These are phyloP conservation scores for Chaetodon trifasciatus DNA, from an alignment of 2,797 vertebrate genomes.

Conservation along the genomic window DNA sequence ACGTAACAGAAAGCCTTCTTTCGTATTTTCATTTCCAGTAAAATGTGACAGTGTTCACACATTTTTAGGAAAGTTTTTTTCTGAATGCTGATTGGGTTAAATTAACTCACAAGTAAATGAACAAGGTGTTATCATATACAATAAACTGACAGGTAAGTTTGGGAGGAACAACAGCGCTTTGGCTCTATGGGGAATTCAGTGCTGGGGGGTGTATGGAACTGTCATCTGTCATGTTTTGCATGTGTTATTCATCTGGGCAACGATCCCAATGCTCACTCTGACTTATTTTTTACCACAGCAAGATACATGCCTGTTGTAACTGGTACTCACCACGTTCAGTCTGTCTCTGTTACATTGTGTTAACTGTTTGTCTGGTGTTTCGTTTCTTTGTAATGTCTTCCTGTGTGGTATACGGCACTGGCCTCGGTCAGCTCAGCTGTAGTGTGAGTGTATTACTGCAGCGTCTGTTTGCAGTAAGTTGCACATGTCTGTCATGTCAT, in stretches of 20 bases:
- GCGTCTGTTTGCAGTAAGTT: background rate
- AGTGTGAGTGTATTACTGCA: constrained; percentile 2
- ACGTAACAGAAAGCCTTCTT: background rate
- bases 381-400: constrained; percentile 39
- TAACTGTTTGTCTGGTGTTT: constrained; percentile 49
- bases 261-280: constrained; percentile 43
- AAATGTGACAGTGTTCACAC: background rate
- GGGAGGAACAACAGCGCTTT: background rate
- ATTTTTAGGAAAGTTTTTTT: background rate
- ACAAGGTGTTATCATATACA: background rate
- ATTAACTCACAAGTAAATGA: background rate
- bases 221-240: constrained; percentile 42
- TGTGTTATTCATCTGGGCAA: constrained; percentile 50
- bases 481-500: background rate
- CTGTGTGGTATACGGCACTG: constrained; percentile 63
- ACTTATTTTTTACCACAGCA: constrained; percentile 51
- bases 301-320: constrained; percentile 52
- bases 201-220: constrained; percentile 8
- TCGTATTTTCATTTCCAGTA: background rate
- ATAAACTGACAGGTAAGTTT: constrained; percentile 41
- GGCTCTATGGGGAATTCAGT: constrained; percentile 4
- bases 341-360: constrained; percentile 47
- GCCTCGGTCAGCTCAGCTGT: constrained; percentile 53
- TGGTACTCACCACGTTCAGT: constrained; percentile 60
- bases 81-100: background rate